Conservation (phyloP, 2,888 invertebrate genomes). For the Charanyca ferruginea region DNA sequence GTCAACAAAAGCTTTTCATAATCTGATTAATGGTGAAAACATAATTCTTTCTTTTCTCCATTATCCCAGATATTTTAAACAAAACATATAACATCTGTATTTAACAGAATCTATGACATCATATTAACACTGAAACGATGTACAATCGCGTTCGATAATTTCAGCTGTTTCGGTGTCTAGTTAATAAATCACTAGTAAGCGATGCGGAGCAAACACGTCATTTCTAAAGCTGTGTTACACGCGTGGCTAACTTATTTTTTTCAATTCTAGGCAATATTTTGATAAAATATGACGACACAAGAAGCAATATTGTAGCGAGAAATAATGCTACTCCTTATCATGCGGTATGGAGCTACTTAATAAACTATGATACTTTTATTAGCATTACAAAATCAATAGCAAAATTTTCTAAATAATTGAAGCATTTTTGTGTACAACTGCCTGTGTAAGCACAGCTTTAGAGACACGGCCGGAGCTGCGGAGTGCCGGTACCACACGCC, state of each 20-base stretch:
- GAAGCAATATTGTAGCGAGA: no score
- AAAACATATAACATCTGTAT: conserved; percentile 28
- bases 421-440: no score
- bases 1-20: conserved; percentile 5
- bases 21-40: conserved; percentile 13
- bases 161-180: conserved; percentile 42
- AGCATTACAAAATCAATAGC: not conserved
- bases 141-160: conserved; percentile 40
- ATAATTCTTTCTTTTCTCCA: conserved; percentile 3
- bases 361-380: no score
- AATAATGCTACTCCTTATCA: no score
- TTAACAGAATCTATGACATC: conserved; percentile 32
- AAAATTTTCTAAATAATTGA: not conserved
- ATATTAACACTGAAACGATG: conserved; percentile 32
- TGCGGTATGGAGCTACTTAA: no score
- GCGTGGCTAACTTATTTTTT: not conserved
- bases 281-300: not conserved
- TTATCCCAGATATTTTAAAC: conserved; percentile 14
- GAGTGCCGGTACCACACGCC: conserved; percentile 69
- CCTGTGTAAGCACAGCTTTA: conserved; percentile 29
- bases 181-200: conserved; percentile 72
- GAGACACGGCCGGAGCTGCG: conserved; percentile 39
- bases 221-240: conserved; percentile 50
- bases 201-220: conserved; percentile 64
- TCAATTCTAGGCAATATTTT: not conserved